Conservation (phyloP, 1,140 invertebrate species). For the Anoplophora glabripennis region DNA sequence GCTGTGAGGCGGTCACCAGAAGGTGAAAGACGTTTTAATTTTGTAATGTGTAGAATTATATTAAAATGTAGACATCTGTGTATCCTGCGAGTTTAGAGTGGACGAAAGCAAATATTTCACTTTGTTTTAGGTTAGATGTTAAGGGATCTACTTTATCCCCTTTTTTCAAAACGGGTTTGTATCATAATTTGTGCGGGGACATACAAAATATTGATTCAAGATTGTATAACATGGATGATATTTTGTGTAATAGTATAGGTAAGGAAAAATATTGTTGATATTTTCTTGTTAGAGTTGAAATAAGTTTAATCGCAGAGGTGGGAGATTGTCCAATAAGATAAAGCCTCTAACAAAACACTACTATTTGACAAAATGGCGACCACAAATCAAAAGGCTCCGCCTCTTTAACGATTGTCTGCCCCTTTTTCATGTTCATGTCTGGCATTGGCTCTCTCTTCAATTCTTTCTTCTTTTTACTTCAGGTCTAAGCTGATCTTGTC, state of each 20-base stretch:
- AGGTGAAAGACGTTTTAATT: conserved; percentile 43
- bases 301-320: conserved; percentile 32
- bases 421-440: conserved; percentile 49
- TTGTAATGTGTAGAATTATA: conserved; percentile 22
- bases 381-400: conserved; percentile 50
- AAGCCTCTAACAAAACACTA: conserved; percentile 51
- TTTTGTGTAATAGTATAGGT: not conserved
- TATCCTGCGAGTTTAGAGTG: conserved; percentile 4
- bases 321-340: conserved; percentile 51
- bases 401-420: conserved; percentile 50
- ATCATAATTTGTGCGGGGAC: not conserved
- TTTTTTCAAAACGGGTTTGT: not conserved
- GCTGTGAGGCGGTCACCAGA: conserved; percentile 23
- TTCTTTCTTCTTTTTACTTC: conserved; percentile 42
- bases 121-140: not conserved
- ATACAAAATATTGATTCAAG: too few species aligned
- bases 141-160: not conserved
- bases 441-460: conserved; percentile 47
- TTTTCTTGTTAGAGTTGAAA: not conserved
- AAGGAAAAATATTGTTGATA: not conserved
- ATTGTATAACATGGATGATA: too few species aligned
- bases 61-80: conserved; percentile 11
- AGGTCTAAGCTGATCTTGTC: conserved; percentile 41
- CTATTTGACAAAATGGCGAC: conserved; percentile 53
- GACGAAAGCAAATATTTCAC: conserved; percentile 3